Percentiles rank a stretch among this genome's conserved stretches.
phyloP scores from a whole-genome alignment of 2,113 vertebrate species.

The Protobothrops flavoviridis region DNA sequence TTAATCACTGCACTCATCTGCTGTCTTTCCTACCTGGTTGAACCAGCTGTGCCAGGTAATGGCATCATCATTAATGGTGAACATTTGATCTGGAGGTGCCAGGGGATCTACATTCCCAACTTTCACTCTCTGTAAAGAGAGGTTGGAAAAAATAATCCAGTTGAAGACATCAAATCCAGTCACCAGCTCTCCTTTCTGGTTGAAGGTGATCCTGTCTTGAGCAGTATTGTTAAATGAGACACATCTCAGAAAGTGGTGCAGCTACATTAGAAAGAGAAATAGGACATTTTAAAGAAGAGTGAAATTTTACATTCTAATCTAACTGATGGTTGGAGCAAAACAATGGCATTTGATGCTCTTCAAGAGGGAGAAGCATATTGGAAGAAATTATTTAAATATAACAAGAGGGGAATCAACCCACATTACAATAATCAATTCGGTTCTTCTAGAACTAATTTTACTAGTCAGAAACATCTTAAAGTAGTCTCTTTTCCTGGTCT shows the following conservation, averaged over 20 bases:
- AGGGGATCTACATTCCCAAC: background rate
- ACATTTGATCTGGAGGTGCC: background rate
- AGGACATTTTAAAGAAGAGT: background rate
- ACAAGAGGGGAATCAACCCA: background rate
- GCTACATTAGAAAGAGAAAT: background rate
- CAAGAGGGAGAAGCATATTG: background rate
- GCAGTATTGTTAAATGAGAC: slow-evolving; percentile 4
- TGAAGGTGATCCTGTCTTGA: background rate
- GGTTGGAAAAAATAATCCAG: background rate
- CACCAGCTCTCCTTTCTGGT: background rate
- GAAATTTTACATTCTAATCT: background rate
- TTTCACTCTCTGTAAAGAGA: background rate
- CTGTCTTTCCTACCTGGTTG: background rate
- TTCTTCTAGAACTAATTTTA: background rate
- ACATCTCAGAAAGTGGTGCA: background rate
- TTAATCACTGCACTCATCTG: background rate
- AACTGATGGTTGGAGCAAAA: background rate
- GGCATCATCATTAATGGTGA: background rate
- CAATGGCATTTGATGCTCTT: background rate
- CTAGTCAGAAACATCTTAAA: background rate
- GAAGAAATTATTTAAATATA: background rate
- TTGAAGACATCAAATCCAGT: background rate
- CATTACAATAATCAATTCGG: background rate
- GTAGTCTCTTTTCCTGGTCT: background rate
- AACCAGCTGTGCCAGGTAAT: slow-evolving; percentile 13